Percentiles rank a stretch among this genome's conserved stretches.
phyloP scores from a whole-genome alignment of 2,113 vertebrate genomes.

The Pitta sordida region DNA sequence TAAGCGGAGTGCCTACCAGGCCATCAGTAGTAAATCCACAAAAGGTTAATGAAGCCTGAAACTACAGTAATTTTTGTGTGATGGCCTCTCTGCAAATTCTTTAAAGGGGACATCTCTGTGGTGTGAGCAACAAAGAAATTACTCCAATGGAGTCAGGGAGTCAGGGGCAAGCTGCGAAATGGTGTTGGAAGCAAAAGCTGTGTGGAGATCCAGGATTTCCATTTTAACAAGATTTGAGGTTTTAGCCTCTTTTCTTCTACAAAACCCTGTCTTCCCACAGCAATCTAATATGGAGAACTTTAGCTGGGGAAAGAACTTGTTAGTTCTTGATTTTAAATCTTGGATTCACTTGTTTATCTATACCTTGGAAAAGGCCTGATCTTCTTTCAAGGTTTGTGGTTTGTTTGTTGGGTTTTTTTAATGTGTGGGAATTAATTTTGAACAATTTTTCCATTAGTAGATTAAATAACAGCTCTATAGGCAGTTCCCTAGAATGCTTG shows the following conservation, averaged over 20 bases:
- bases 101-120: neutral
- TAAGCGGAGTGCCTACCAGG: neutral
- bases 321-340: neutral
- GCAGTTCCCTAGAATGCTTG: neutral
- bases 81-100: neutral
- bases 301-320: neutral
- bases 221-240: neutral
- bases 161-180: neutral
- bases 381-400: neutral
- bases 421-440: neutral
- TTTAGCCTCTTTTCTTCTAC: neutral
- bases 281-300: neutral
- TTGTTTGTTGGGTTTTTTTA: neutral
- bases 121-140: neutral
- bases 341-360: neutral
- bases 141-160: neutral
- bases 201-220: neutral
- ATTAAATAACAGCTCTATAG: neutral
- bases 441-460: neutral
- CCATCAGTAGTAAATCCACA: neutral
- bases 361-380: neutral
- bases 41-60: slow-evolving; percentile 29
- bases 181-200: neutral
- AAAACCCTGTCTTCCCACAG: neutral
- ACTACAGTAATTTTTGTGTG: neutral